These are phyloP conservation scores for Acanthochromis polyacanthus DNA, from an alignment of 2,113 vertebrate species.

Conservation along the genomic window DNA sequence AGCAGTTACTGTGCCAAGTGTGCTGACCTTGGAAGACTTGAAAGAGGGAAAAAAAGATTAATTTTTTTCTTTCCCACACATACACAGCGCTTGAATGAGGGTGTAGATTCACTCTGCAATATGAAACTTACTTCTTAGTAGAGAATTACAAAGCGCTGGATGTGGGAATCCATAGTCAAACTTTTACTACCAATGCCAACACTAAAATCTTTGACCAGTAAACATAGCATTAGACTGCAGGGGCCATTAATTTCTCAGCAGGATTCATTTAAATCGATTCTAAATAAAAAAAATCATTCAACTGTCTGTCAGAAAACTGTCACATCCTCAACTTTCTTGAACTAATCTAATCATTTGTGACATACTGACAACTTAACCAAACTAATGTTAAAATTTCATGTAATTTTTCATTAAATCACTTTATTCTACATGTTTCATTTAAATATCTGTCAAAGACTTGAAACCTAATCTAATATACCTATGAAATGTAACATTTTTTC, in stretches of 20 bases:
- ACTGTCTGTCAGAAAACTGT: too few relatives aligned
- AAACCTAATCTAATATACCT: too few relatives aligned
- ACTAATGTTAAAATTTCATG: too few relatives aligned
- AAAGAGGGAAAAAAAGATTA: background rate
- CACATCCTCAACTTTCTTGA: too few relatives aligned
- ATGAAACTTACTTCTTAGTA: background rate
- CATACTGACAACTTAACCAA: too few relatives aligned
- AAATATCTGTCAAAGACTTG: too few relatives aligned
- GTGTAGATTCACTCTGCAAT: background rate
- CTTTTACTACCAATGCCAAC: background rate
- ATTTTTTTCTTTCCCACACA: background rate
- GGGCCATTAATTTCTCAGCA: background rate
- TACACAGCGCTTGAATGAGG: background rate
- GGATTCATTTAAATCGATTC: background rate
- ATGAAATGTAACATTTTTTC: too few relatives aligned
- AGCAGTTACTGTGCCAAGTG: slow-evolving; percentile 50
- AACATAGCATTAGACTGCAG: background rate
- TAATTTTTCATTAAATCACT: too few relatives aligned
- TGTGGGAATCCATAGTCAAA: background rate
- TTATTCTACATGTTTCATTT: too few relatives aligned
- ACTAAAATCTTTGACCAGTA: background rate
- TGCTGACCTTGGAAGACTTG: slow-evolving; percentile 41
- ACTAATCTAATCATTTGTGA: too few relatives aligned
- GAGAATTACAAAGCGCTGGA: background rate
- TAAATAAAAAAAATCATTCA: background rate